Conservation (phyloP, 2,113 vertebrate genomes). For the Mola mola region DNA sequence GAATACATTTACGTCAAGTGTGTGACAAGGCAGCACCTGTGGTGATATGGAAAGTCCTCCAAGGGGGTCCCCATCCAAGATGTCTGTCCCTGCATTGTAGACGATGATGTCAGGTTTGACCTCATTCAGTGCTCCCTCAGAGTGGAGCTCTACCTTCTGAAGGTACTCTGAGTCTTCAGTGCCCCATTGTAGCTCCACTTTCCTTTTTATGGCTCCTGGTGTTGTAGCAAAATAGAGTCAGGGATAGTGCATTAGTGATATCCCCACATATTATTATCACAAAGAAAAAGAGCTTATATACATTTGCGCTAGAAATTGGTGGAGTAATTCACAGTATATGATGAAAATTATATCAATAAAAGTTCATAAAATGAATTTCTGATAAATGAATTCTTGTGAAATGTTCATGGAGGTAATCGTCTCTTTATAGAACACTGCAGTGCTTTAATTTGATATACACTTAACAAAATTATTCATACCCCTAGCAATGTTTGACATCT, state of each 20-base stretch:
- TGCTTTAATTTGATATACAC: too few relatives aligned
- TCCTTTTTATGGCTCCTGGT: constrained; percentile 91
- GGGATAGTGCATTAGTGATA: neutral
- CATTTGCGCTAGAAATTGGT: too few relatives aligned
- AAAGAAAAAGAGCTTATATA: too few relatives aligned
- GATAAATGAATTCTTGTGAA: too few relatives aligned
- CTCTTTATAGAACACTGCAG: too few relatives aligned
- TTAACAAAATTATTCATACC: too few relatives aligned
- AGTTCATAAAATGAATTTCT: too few relatives aligned
- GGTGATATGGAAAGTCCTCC: constrained; percentile 94
- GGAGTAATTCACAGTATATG: too few relatives aligned
- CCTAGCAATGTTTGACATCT: too few relatives aligned
- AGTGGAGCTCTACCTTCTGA: constrained; percentile 86
- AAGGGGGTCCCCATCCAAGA: constrained; percentile 92
- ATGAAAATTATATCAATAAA: too few relatives aligned
- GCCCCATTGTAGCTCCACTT: constrained; percentile 94
- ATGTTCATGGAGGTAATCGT: too few relatives aligned
- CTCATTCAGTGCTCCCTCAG: constrained; percentile 87
- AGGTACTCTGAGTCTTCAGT: constrained; percentile 93
- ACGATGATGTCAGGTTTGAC: constrained; percentile 87
- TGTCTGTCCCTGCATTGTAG: constrained; percentile 94
- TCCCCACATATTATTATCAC: too few relatives aligned
- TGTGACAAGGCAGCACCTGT: constrained; percentile 78
- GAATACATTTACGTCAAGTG: neutral
- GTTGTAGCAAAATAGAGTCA: neutral